phyloP scores from a whole-genome alignment of 2,113 vertebrate species.

The Neotoma lepida region DNA sequence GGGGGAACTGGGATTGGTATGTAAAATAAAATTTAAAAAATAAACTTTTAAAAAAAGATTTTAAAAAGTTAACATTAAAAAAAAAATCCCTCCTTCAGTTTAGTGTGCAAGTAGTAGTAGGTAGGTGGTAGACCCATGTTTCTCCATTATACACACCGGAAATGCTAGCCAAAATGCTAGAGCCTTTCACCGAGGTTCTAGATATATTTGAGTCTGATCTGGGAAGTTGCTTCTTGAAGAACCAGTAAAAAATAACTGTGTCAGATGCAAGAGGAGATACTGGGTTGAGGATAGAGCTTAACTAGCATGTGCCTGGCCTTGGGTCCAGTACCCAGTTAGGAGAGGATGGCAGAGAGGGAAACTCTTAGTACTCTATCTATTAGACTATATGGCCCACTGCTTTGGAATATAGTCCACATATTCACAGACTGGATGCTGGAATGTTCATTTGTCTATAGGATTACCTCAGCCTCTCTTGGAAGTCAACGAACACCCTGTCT shows the following conservation, averaged over 20 bases:
- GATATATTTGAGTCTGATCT: constrained; percentile 93
- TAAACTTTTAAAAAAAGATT: no score
- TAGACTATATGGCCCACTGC: neutral
- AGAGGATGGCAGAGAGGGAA: neutral
- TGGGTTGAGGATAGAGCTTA: neutral
- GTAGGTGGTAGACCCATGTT: neutral
- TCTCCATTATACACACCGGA: constrained; percentile 89
- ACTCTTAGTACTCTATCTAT: neutral
- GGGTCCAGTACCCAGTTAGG: neutral
- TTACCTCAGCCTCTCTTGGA: constrained; percentile 91
- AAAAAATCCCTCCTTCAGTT: neutral
- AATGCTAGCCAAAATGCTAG: constrained; percentile 91
- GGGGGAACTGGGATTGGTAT: no score
- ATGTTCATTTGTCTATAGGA: constrained; percentile 83
- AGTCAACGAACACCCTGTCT: constrained; percentile 91
- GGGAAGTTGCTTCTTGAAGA: neutral
- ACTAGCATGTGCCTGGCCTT: neutral
- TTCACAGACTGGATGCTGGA: neutral
- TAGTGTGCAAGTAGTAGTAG: neutral
- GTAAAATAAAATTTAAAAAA: no score
- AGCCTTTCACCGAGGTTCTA: constrained; percentile 87
- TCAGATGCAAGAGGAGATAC: neutral
- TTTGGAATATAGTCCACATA: neutral
- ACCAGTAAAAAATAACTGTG: neutral
- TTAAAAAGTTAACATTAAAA: no score